Evolutionary conservation across 2,888 invertebrate species (phyloP).

Genomic region (Aphelenchoides bicaudatus): DNA sequence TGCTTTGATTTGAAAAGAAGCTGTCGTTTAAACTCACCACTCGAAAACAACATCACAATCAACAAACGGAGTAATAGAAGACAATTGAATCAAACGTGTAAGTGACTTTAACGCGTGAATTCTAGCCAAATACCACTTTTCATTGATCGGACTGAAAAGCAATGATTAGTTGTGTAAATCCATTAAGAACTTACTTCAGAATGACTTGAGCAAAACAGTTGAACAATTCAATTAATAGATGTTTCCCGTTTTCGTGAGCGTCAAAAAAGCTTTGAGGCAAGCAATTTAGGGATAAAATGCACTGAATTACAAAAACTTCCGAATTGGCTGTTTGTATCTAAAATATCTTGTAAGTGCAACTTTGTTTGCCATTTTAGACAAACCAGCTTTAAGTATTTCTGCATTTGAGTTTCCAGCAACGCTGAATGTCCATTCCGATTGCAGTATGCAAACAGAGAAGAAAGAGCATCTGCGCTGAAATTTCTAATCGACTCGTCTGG

Average conservation of each 20-base stretch:
- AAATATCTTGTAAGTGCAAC: not conserved
- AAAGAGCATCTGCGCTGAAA: not conserved
- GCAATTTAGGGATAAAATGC: not conserved
- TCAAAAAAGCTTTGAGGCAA: not conserved
- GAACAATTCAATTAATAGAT: not conserved
- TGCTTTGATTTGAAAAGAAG: not conserved
- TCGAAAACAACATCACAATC: not conserved
- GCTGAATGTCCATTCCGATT: not conserved
- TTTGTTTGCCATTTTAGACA: too few species aligned
- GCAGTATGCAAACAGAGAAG: slow-evolving; percentile 8
- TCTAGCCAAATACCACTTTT: slow-evolving; percentile 21
- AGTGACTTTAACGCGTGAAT: not conserved
- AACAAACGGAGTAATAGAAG: not conserved
- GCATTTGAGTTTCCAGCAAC: not conserved
- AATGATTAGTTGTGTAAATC: not conserved
- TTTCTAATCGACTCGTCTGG: slow-evolving; percentile 5
- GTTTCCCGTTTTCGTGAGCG: not conserved
- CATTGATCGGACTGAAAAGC: not conserved
- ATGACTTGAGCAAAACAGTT: not conserved
- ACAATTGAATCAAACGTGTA: slow-evolving; percentile 25
- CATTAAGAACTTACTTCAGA: not conserved
- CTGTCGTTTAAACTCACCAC: not conserved
- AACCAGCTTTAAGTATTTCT: slow-evolving; percentile 2
- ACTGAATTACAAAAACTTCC: not conserved
- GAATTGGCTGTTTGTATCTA: slow-evolving; percentile 2